These are phyloP conservation scores for Hippoglossus stenolepis DNA, from an alignment of 2,113 vertebrate genomes.

Conservation along the genomic window DNA sequence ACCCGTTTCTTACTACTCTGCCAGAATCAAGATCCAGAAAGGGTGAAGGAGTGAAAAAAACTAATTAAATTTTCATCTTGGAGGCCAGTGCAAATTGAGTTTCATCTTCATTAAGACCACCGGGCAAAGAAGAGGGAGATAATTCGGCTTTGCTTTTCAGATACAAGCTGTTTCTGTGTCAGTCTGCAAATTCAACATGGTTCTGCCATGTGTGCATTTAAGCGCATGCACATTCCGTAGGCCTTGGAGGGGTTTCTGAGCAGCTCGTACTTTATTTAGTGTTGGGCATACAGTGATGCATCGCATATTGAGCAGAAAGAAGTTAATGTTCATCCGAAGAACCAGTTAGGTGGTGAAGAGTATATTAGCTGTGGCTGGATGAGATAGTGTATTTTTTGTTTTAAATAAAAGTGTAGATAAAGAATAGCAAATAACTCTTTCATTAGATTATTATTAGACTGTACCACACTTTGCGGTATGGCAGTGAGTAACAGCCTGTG, in stretches of 20 bases:
- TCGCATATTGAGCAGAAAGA: conserved; percentile 1
- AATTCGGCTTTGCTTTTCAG: conserved; percentile 30
- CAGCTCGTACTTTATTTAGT: not conserved
- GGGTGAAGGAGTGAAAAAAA: conserved; percentile 9
- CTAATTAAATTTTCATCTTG: conserved; percentile 47
- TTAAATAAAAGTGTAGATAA: no score
- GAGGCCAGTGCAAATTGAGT: conserved; percentile 32
- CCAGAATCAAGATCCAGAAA: conserved; percentile 27
- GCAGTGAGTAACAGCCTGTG: not conserved
- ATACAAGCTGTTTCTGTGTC: conserved; percentile 19
- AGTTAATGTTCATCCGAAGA: no score
- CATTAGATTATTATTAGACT: no score
- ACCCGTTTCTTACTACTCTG: not conserved
- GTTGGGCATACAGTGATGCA: not conserved
- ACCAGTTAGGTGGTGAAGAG: not conserved
- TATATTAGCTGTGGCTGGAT: not conserved
- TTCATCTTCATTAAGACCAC: conserved; percentile 42
- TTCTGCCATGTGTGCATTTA: not conserved
- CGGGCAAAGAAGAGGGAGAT: conserved; percentile 18
- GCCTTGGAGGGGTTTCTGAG: not conserved
- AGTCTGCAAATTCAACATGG: conserved; percentile 20
- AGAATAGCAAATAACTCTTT: no score
- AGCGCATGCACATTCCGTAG: not conserved
- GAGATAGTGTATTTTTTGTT: not conserved
- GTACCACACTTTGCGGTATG: not conserved